These are phyloP conservation scores for Ctenopoma multispine DNA, from an alignment of 2,797 vertebrate species.

Conservation along the genomic window DNA sequence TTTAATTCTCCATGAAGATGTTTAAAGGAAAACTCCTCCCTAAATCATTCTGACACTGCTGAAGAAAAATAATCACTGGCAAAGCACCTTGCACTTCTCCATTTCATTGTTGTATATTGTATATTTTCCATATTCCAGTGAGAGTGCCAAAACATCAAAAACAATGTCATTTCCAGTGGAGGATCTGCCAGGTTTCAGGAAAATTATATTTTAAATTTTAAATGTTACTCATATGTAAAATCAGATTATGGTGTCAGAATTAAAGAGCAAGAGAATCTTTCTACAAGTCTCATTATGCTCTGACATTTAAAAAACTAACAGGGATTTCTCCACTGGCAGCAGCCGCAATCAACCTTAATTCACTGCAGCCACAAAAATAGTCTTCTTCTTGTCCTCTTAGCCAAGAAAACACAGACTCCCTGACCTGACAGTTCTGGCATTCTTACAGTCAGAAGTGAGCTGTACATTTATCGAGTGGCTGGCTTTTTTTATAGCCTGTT, in stretches of 20 bases:
- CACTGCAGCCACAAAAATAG: constrained; percentile 30
- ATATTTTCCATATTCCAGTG: constrained; percentile 64
- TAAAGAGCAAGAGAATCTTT: constrained; percentile 21
- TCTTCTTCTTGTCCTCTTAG: constrained; percentile 15
- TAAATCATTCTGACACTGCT: constrained; percentile 61
- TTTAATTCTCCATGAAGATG: constrained; percentile 49
- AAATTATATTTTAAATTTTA: too few species aligned
- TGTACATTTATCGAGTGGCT: constrained; percentile 25
- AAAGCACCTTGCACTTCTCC: constrained; percentile 65
- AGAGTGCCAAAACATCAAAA: constrained; percentile 54
- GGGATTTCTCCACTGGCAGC: constrained; percentile 23
- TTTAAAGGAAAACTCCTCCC: constrained; percentile 48
- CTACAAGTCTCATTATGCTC: constrained; percentile 3
- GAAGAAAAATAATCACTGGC: constrained; percentile 61
- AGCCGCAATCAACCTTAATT: constrained; percentile 30
- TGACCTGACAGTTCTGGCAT: constrained; percentile 22
- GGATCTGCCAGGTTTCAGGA: constrained; percentile 29
- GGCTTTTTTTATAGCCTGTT: constrained; percentile 5
- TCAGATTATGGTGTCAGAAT: constrained; percentile 19
- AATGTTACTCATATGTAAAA: constrained; percentile 29
- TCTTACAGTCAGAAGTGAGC: constrained; percentile 14
- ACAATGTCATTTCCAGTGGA: constrained; percentile 47
- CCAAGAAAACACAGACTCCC: constrained; percentile 25
- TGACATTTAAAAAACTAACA: constrained; percentile 10
- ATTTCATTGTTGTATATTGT: constrained; percentile 67